Evolutionary conservation across 2,888 invertebrate species (phyloP).

Genomic region (Spicauda simplicius): DNA sequence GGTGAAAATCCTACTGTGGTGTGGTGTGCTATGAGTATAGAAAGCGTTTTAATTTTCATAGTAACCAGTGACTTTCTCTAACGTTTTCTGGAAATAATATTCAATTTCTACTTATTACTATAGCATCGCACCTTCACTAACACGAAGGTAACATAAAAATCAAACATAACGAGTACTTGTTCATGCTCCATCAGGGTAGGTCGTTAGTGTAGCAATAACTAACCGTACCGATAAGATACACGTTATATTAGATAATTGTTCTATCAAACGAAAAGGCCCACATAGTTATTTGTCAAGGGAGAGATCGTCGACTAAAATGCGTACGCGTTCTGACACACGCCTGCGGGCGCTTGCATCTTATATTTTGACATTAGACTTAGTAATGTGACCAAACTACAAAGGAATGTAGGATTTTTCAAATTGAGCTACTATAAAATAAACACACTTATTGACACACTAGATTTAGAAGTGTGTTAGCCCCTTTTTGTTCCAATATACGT

Average conservation of each 20-base stretch:
- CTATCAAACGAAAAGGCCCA: slow-evolving; percentile 21
- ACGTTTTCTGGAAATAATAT: too few species aligned
- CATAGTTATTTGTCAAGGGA: slow-evolving; percentile 28
- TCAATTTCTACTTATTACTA: too few species aligned
- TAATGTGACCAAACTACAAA: slow-evolving; percentile 1
- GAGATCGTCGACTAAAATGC: slow-evolving; percentile 35
- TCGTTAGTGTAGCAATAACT: slow-evolving; percentile 8
- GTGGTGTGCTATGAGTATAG: too few species aligned
- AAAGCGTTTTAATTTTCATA: too few species aligned
- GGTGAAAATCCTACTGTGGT: too few species aligned
- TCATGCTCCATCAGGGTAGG: not conserved
- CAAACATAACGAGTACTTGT: not conserved
- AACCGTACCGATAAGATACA: slow-evolving; percentile 20
- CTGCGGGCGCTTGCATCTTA: slow-evolving; percentile 32
- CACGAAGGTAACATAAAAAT: not conserved
- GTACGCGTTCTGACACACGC: slow-evolving; percentile 32
- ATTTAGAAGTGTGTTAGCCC: too few species aligned
- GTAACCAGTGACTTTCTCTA: too few species aligned
- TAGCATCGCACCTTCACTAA: not conserved
- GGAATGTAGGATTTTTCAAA: not conserved
- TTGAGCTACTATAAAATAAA: not conserved
- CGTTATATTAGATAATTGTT: slow-evolving; percentile 24
- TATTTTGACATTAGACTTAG: slow-evolving; percentile 34
- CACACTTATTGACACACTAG: too few species aligned
- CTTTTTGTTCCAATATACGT: too few species aligned